phyloP scores from a whole-genome alignment of 2,797 vertebrate species.

The Urosaurus nigricauda region DNA sequence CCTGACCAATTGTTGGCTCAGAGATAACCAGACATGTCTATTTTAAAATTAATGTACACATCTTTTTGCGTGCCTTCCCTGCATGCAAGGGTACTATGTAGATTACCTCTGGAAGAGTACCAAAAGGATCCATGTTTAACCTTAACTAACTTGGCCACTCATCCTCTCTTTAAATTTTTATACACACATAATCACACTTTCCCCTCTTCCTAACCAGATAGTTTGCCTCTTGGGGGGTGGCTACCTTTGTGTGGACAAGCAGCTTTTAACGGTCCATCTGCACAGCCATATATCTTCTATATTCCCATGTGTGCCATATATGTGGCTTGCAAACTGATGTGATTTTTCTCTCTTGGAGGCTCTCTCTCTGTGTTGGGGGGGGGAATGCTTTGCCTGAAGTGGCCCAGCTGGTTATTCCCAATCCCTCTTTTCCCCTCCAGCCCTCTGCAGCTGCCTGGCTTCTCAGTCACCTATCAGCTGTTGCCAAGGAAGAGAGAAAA shows the following conservation, averaged over 20 bases:
- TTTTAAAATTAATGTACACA: background rate
- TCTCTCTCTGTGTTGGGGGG: background rate
- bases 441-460: slow-evolving; percentile 26
- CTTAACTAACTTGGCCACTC: background rate
- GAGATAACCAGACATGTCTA: background rate
- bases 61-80: background rate
- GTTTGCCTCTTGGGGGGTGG: too few relatives aligned
- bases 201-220: background rate
- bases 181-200: background rate
- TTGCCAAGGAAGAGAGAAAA: slow-evolving; percentile 26
- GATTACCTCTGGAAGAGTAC: background rate
- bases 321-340: background rate
- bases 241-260: background rate
- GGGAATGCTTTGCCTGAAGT: background rate
- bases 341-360: background rate
- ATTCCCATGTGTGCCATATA: background rate
- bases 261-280: background rate
- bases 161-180: background rate
- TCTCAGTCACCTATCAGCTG: slow-evolving; percentile 20
- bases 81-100: background rate
- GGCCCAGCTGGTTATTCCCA: slow-evolving; percentile 18
- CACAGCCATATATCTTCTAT: background rate
- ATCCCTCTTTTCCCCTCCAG: background rate
- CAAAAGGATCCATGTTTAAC: background rate
- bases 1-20: background rate